Evolutionary conservation across 1,140 invertebrate species (phyloP), one percentile per base, ranked within the genome.

Genomic region (Doryteuthis pealeii): DNA sequence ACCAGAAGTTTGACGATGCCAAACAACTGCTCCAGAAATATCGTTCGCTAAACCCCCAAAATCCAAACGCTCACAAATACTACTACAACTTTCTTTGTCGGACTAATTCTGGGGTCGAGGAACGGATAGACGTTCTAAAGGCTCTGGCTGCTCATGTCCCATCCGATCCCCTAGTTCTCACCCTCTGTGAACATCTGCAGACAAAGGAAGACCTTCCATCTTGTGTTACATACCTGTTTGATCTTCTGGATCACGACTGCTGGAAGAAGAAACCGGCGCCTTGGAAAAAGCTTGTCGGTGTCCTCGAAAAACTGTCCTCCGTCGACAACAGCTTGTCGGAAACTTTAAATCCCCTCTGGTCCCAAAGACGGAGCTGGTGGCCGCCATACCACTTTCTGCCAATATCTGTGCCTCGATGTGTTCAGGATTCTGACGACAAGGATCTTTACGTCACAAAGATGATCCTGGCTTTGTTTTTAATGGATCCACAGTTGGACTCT

Each of bases 21-120:
- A 72, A 70, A 30, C 43, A 72, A 28, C 43, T 79, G 22, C 73
- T 81, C n/a, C 30, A 33, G 31, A 32, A 62, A 10, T 81, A 81
- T 58, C 58, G 75, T 31, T 73, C 77, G 26, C 72, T 70, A n/a
- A 79, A 81, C 49, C 33, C 32, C 30, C 78, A 79, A 22, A 81
- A 81, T 68, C 75, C 77, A 22, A 81, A 81, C 71, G 68, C 80
- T 14, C 76, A 81, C 54, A 77, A 76, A 35, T 79, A 75, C 31
- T 30, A 79, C 18, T 81, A 79, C 43, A 18, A 75, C 0, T 81
- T 78, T 35, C 70, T 35, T 31, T 54, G 54, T 2, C 71, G 72
- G 65, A 40, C 76, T 32, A 65, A 65, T 6, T 26, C 35, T n/a
- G 6, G 22, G 26, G 28, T 32, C 22, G 31, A 71, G 15, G 45